Evolutionary conservation across 2,888 invertebrate species (phyloP).

Genomic region (Hypomecis punctinalis): DNA sequence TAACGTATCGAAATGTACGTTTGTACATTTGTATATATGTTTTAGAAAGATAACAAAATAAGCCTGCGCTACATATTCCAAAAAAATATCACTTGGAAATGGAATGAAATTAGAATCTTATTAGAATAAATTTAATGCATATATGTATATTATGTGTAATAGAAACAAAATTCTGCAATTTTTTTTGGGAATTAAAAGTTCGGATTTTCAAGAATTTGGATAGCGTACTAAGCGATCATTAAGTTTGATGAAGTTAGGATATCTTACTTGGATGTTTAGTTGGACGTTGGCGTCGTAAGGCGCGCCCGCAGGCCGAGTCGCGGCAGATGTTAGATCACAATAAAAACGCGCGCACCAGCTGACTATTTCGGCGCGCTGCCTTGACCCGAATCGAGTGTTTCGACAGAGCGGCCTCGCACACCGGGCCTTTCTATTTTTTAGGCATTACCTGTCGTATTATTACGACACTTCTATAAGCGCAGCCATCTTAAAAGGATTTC

Average conservation of each 20-base stretch:
- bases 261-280: slow-evolving; percentile 11
- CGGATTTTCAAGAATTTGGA: background rate
- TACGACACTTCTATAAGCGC: slow-evolving; percentile 78
- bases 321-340: slow-evolving; percentile 84
- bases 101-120: background rate
- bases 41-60: too few relatives aligned
- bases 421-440: slow-evolving; percentile 85
- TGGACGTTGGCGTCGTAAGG: slow-evolving; percentile 50
- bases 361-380: slow-evolving; percentile 84
- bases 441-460: slow-evolving; percentile 85
- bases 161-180: background rate
- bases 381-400: slow-evolving; percentile 84
- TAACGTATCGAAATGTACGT: too few relatives aligned
- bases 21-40: too few relatives aligned
- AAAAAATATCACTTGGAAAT: background rate
- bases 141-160: background rate
- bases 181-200: background rate
- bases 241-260: background rate
- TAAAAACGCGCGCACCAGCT: slow-evolving; percentile 82
- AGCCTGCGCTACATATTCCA: too few relatives aligned
- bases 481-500: slow-evolving; percentile 78
- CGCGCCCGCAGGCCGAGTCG: slow-evolving; percentile 52
- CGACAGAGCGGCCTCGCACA: slow-evolving; percentile 84
- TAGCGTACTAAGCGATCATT: background rate
- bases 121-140: background rate